Percentiles rank a stretch among this genome's conserved stretches.
phyloP scores from a whole-genome alignment of 1,140 invertebrate species.

The Bombus soroeensis region DNA sequence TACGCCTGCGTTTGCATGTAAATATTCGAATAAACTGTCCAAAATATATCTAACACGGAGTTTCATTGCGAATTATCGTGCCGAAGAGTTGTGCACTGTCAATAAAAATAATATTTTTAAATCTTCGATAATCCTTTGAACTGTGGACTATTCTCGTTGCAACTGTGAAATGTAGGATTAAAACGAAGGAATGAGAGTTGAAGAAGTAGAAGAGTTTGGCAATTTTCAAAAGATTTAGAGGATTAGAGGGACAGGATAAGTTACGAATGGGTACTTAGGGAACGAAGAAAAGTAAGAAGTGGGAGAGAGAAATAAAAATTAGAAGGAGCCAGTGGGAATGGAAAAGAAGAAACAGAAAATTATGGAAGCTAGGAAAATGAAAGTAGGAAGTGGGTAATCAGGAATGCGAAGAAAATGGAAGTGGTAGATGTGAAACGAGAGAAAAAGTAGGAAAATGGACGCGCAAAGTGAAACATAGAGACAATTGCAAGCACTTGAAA shows the following conservation, averaged over 20 bases:
- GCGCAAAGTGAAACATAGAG: neutral
- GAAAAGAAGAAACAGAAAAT: neutral
- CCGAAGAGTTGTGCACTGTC: too few relatives aligned
- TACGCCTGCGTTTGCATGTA: slow-evolving; percentile 26
- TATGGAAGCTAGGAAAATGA: neutral
- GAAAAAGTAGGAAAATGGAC: neutral
- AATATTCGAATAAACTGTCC: slow-evolving; percentile 26
- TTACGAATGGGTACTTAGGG: too few relatives aligned
- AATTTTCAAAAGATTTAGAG: neutral
- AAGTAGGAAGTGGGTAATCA: neutral
- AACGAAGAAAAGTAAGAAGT: neutral
- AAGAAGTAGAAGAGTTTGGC: neutral
- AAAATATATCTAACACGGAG: neutral
- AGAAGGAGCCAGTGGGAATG: too few relatives aligned
- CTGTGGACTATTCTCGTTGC: neutral
- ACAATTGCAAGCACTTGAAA: too few relatives aligned
- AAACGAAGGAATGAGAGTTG: too few relatives aligned
- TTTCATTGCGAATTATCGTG: neutral
- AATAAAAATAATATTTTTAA: neutral
- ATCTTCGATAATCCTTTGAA: neutral
- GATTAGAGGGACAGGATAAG: too few relatives aligned
- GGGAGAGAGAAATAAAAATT: neutral
- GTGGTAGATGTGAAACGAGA: neutral
- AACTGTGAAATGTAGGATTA: neutral
- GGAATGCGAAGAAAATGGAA: neutral